Conservation (phyloP, 2,113 vertebrate species). For the Brachirus orientalis region DNA sequence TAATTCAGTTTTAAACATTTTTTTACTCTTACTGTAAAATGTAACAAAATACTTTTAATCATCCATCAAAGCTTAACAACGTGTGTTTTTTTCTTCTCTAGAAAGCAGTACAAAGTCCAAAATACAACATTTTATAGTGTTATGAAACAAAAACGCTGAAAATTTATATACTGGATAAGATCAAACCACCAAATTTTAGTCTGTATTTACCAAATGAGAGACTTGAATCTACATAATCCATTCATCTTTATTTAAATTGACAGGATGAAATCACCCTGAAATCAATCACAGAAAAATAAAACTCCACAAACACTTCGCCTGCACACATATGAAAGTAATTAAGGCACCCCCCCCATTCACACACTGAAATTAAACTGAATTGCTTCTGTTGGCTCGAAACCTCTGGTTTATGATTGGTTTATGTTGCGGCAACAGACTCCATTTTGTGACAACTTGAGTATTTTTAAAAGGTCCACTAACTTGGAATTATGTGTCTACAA, state of each 20-base stretch:
- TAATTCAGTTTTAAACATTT: too few species aligned
- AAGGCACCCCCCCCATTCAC: slow-evolving; percentile 3
- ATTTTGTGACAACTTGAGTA: slow-evolving; percentile 42
- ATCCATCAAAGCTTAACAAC: slow-evolving; percentile 1
- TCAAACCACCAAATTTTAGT: neutral
- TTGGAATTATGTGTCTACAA: slow-evolving; percentile 32
- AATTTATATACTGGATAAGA: neutral
- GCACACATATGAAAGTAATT: slow-evolving; percentile 67
- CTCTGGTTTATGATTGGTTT: slow-evolving; percentile 48
- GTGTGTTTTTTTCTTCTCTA: neutral
- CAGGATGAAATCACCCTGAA: slow-evolving; percentile 13
- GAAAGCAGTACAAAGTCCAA: neutral
- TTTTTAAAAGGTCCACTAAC: slow-evolving; percentile 54
- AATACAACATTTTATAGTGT: neutral
- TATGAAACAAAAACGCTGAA: neutral
- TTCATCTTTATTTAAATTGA: neutral
- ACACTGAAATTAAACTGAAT: slow-evolving; percentile 28
- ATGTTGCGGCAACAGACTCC: slow-evolving; percentile 27
- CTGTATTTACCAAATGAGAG: neutral
- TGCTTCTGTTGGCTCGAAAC: slow-evolving; percentile 35
- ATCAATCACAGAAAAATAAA: slow-evolving; percentile 11
- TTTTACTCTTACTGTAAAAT: too few species aligned
- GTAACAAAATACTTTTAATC: neutral
- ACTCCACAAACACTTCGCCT: slow-evolving; percentile 5
- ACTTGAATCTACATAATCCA: neutral